Evolutionary conservation across 1,140 invertebrate species (phyloP).

Genomic region (Neodiprion pinetum): DNA sequence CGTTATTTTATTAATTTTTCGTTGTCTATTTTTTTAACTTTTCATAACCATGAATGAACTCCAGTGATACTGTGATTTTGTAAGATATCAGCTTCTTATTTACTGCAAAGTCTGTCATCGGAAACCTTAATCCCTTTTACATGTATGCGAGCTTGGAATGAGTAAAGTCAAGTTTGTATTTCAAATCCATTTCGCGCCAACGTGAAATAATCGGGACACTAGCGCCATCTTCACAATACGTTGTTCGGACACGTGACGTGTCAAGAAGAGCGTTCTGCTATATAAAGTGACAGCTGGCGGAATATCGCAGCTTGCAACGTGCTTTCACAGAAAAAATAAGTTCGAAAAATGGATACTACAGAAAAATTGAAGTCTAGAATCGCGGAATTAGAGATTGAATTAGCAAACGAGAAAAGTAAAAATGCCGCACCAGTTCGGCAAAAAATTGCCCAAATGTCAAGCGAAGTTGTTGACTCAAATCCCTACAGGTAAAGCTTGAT

Average conservation of each 20-base stretch:
- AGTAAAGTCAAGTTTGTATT: too few relatives aligned
- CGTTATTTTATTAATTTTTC: too few relatives aligned
- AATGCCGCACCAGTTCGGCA: slow-evolving; percentile 43
- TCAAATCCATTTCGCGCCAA: too few relatives aligned
- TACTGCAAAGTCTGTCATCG: too few relatives aligned
- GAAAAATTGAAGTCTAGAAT: slow-evolving; percentile 56
- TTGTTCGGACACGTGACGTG: not conserved
- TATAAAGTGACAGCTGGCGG: not conserved
- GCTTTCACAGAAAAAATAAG: not conserved
- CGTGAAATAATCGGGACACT: too few relatives aligned
- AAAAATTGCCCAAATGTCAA: slow-evolving; percentile 73
- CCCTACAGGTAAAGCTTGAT: slow-evolving; percentile 85
- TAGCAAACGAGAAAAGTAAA: slow-evolving; percentile 57
- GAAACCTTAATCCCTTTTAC: too few relatives aligned
- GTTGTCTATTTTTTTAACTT: too few relatives aligned
- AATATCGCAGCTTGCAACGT: not conserved
- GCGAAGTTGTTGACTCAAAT: slow-evolving; percentile 97
- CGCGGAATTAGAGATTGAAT: slow-evolving; percentile 65
- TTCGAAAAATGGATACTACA: slow-evolving; percentile 35
- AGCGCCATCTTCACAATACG: too few relatives aligned
- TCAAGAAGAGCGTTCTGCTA: not conserved
- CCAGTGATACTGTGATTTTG: too few relatives aligned
- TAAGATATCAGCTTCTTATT: too few relatives aligned
- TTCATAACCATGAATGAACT: too few relatives aligned
- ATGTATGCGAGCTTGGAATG: too few relatives aligned